Conservation (phyloP, 2,113 vertebrate species). For the Dunckerocampus dactyliophorus region DNA sequence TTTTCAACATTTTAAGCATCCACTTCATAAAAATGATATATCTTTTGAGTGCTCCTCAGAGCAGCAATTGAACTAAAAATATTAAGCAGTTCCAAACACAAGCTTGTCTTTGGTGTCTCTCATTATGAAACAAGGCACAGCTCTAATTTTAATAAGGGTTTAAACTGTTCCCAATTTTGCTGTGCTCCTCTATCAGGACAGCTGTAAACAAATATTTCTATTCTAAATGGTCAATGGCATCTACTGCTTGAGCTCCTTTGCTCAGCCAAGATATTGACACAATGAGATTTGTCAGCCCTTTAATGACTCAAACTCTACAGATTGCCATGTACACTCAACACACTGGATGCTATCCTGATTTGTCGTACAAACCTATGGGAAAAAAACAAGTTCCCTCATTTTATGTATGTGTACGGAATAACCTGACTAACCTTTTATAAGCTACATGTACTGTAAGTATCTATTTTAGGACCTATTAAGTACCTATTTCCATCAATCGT, state of each 20-base stretch:
- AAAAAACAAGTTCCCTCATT: conserved; percentile 35
- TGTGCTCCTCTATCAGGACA: not conserved
- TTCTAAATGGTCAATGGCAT: conserved; percentile 21
- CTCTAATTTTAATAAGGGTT: not conserved
- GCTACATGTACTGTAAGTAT: too few relatives aligned
- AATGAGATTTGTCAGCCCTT: conserved; percentile 53
- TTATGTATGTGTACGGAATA: conserved; percentile 23
- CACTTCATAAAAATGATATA: conserved; percentile 42
- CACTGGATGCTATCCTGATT: conserved; percentile 59
- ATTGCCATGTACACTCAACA: conserved; percentile 52
- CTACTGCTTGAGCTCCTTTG: conserved; percentile 34
- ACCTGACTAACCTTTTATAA: conserved; percentile 7
- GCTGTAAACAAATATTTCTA: conserved; percentile 13
- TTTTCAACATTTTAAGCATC: conserved; percentile 57
- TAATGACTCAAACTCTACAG: conserved; percentile 58
- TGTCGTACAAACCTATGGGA: conserved; percentile 54
- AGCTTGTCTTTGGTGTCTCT: not conserved
- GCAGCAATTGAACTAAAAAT: not conserved
- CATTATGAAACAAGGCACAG: not conserved
- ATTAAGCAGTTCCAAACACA: not conserved
- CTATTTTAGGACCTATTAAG: too few relatives aligned
- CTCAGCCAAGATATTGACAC: conserved; percentile 44
- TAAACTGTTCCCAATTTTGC: not conserved
- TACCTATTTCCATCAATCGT: too few relatives aligned
- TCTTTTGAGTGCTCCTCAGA: conserved; percentile 22